A percentile compares a stretch with the other conserved stretches of the same genome.
Evolutionary conservation across 2,113 vertebrate genomes (phyloP).

Genomic region (Leucopsar rothschildi): DNA sequence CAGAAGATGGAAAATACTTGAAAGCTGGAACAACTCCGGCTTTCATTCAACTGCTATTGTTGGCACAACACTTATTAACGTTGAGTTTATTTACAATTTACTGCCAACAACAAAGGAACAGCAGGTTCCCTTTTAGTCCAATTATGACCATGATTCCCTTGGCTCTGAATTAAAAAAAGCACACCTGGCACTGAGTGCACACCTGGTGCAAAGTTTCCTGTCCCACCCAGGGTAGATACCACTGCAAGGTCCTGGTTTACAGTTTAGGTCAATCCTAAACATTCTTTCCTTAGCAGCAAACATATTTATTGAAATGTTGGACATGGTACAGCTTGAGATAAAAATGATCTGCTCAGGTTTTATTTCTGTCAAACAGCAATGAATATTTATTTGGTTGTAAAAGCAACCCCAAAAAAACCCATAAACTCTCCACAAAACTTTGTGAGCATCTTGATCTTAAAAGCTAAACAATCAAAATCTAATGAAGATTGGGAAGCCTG

Average conservation of each 20-base stretch:
- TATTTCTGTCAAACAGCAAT: background rate
- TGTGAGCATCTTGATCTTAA: background rate
- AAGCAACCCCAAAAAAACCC: background rate
- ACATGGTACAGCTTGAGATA: background rate
- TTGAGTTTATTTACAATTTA: background rate
- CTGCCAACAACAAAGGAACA: background rate
- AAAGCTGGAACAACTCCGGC: background rate
- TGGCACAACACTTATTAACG: fast-evolving
- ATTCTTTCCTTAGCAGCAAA: background rate
- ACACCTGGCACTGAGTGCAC: background rate
- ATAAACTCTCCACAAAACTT: background rate
- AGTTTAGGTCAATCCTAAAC: background rate
- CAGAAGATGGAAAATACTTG: background rate
- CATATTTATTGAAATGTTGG: background rate
- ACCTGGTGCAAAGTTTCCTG: background rate
- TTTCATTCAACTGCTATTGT: background rate
- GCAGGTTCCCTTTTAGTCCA: background rate
- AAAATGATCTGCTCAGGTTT: background rate
- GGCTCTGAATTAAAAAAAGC: background rate
- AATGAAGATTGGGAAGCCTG: background rate
- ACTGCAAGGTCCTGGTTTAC: background rate
- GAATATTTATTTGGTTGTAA: background rate
- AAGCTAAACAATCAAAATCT: background rate
- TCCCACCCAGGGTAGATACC: background rate
- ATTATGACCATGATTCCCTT: background rate